A percentile compares a stretch with the other conserved stretches of the same genome.
Conservation (phyloP, 35 echinoderm and acorn worm species). For the Lytechinus variegatus region DNA sequence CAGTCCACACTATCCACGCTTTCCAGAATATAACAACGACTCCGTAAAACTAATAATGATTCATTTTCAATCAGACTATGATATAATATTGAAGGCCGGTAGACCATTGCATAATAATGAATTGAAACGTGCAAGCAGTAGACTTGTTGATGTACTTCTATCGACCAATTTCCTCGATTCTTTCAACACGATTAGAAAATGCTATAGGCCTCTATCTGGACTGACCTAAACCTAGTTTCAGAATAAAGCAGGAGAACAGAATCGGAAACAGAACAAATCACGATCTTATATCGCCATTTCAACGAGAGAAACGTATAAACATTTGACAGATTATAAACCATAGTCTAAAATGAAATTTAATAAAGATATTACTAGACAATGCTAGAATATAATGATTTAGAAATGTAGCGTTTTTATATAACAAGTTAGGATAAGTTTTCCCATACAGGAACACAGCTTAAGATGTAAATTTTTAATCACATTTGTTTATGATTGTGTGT, state of each 20-base stretch:
- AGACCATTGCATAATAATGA: not conserved
- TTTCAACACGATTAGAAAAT: not conserved
- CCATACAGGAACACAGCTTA: not conserved
- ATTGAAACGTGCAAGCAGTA: not conserved
- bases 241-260: not conserved
- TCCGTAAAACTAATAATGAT: no score
- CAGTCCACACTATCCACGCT: no score
- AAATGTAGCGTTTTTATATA: not conserved
- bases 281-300: not conserved
- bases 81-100: not conserved
- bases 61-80: not conserved
- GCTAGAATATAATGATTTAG: not conserved
- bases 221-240: not conserved
- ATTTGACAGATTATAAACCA: no score
- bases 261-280: not conserved
- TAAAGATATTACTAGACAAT: no score
- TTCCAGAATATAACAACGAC: no score
- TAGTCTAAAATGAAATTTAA: not conserved
- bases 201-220: no score
- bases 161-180: not conserved
- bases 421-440: not conserved
- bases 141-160: not conserved
- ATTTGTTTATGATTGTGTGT: not conserved
- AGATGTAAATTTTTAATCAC: not conserved
- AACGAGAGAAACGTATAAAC: not conserved